Evolutionary conservation across 2,113 vertebrate species (phyloP), one percentile per base, ranked within the genome.

Genomic region (Nycticryphes semicollaris): DNA sequence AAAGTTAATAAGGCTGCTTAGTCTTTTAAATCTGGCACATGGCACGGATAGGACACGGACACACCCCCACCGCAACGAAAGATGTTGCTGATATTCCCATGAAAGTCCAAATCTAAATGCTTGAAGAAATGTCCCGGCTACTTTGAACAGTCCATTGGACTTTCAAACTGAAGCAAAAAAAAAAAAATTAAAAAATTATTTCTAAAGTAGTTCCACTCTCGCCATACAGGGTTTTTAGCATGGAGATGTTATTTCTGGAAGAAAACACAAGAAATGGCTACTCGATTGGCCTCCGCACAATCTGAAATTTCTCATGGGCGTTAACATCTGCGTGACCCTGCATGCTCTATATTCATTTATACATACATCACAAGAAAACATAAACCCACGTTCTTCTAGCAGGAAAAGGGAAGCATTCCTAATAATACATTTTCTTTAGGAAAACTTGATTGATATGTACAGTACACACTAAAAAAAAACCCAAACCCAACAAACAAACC

Each of bases 391-490:
- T 39, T 59, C 59, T 74, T 72, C 70, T 43, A 92, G 68, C 4
- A 90, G 76, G 30, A 74, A 87, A 70, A 84, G 45, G 37, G 45
- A 80, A 94, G 84, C 7, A 21, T 35, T 84, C 14, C 50, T 47
- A 90, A 63, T 41, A 62, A 84, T 24, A 86, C 73, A 48, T 68
- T 72, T 90, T 92, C 76, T 93, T 89, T 45, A 95, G 56, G 62
- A 81, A 92, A 94, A 90, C 33, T 67, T 73, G 62, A 41, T 81
- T 87, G 59, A 80, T 94, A 96, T 94, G 88, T 94, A 96, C 92
- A 96, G 60, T 68, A 75, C 67, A 77, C 77, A 62, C 39, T 43
- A 43, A 43, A 43, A 43, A 90, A 6, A 27, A 51, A 7, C 30
- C 39, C 39, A 90, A 87, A 86, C 47, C 47, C 47, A 47, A 43